Evolutionary conservation across 2,888 invertebrate genomes (phyloP).

Genomic region (Torymus auratus): DNA sequence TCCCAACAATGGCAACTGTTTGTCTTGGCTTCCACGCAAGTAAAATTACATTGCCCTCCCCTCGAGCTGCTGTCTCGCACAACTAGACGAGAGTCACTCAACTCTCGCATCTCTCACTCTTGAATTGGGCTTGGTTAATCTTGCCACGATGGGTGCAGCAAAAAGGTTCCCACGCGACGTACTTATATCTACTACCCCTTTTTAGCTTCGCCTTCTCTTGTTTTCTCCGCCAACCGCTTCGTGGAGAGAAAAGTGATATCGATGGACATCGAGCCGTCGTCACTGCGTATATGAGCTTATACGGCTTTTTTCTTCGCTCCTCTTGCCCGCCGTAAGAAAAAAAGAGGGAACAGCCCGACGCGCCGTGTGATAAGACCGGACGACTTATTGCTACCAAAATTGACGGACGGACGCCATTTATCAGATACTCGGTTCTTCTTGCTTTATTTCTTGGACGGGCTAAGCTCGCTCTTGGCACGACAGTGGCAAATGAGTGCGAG

Average conservation of each 20-base stretch:
- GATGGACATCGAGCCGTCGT: background rate
- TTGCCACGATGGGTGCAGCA: background rate
- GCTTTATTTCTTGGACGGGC: constrained; percentile 24
- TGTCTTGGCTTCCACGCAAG: constrained; percentile 36
- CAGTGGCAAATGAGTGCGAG: constrained; percentile 33
- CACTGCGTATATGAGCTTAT: background rate
- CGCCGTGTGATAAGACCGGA: constrained; percentile 40
- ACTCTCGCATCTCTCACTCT: background rate
- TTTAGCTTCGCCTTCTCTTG: constrained; percentile 3
- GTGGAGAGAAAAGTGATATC: background rate
- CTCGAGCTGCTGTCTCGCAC: constrained; percentile 6
- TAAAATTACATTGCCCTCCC: constrained; percentile 34
- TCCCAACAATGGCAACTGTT: constrained; percentile 42
- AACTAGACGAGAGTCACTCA: constrained; percentile 39
- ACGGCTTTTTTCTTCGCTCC: background rate
- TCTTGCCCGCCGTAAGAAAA: background rate
- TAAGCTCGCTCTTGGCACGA: background rate
- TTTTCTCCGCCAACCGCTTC: background rate
- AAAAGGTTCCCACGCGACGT: constrained; percentile 20
- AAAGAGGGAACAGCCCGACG: background rate
- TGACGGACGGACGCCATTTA: constrained; percentile 70
- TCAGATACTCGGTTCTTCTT: constrained; percentile 58
- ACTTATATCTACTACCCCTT: constrained; percentile 8
- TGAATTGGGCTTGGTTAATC: constrained; percentile 20
- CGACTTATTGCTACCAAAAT: constrained; percentile 67